These are phyloP conservation scores for Ptychadena robeensis DNA, from an alignment of 2,797 vertebrate genomes.

Conservation along the genomic window DNA sequence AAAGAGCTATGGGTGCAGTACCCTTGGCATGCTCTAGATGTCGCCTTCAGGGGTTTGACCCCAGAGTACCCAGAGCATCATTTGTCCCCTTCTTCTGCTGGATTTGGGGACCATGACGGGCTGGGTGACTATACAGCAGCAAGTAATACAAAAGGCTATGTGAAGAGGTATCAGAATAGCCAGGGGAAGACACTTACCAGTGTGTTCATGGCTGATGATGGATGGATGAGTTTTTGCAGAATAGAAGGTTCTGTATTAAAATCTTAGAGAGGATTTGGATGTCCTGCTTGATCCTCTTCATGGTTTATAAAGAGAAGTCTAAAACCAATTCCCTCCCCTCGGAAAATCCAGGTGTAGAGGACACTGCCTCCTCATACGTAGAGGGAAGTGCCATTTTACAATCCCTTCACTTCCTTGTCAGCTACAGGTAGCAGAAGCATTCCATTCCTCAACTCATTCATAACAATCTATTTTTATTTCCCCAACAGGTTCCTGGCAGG, in stretches of 20 bases:
- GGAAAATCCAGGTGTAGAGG: slow-evolving; percentile 60
- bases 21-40: neutral
- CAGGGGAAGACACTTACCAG: neutral
- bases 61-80: too few species aligned
- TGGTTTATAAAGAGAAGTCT: slow-evolving; percentile 26
- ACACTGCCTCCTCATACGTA: slow-evolving; percentile 32
- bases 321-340: slow-evolving; percentile 1
- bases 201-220: neutral
- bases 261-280: neutral
- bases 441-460: neutral
- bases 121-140: too few species aligned
- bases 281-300: neutral
- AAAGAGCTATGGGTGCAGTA: slow-evolving; percentile 2
- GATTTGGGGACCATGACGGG: too few species aligned
- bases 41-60: neutral
- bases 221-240: too few species aligned
- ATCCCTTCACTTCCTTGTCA: slow-evolving; percentile 44
- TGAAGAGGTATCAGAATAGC: too few species aligned
- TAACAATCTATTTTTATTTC: slow-evolving; percentile 27
- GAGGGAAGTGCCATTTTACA: slow-evolving; percentile 51
- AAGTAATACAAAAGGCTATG: too few species aligned
- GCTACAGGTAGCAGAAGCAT: slow-evolving; percentile 19
- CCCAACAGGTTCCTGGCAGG: too few species aligned
- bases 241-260: neutral
- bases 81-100: too few species aligned